phyloP scores from a whole-genome alignment of 1,140 invertebrate genomes.

The Heliconius nattereri region DNA sequence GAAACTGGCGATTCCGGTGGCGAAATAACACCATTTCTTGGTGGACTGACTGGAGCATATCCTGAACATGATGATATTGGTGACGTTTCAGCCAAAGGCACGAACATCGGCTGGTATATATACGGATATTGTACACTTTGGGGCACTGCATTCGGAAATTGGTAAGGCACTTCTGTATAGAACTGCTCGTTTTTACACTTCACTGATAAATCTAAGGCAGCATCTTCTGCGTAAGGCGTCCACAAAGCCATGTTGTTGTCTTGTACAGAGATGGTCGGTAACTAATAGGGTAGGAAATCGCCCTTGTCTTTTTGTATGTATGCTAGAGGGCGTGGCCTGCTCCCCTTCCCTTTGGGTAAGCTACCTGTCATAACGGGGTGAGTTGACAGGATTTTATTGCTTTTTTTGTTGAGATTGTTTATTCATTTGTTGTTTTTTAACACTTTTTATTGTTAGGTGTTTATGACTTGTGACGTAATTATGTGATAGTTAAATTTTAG shows the following conservation, averaged over 20 bases:
- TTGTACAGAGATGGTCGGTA: conserved; percentile 45
- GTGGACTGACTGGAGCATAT: conserved; percentile 41
- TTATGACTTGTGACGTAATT: conserved; percentile 1
- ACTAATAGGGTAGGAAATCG: conserved; percentile 13
- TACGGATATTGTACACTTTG: conserved; percentile 28
- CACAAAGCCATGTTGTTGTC: conserved; percentile 52
- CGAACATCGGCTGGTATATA: conserved; percentile 40
- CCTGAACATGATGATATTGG: conserved; percentile 45
- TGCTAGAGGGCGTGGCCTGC: conserved; percentile 30
- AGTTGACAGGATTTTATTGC: conserved; percentile 15
- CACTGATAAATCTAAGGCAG: conserved; percentile 50
- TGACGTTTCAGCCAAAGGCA: conserved; percentile 42
- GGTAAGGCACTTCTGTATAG: conserved; percentile 23
- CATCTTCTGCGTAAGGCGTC: conserved; percentile 60
- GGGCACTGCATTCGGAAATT: conserved; percentile 28
- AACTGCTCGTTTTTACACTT: conserved; percentile 40
- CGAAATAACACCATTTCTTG: conserved; percentile 43
- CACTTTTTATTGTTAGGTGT: conserved; percentile 19
- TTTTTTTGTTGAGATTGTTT: conserved; percentile 26
- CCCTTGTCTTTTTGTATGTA: conserved; percentile 25
- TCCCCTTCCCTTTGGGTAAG: conserved; percentile 27
- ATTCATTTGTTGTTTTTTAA: conserved; percentile 16
- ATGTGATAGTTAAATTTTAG: neutral
- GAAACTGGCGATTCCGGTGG: conserved; percentile 36
- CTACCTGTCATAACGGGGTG: conserved; percentile 34